Base-by-base conservation (phyloP, 2,113 vertebrate genomes). In the Psilopsiagon aymara region DNA sequence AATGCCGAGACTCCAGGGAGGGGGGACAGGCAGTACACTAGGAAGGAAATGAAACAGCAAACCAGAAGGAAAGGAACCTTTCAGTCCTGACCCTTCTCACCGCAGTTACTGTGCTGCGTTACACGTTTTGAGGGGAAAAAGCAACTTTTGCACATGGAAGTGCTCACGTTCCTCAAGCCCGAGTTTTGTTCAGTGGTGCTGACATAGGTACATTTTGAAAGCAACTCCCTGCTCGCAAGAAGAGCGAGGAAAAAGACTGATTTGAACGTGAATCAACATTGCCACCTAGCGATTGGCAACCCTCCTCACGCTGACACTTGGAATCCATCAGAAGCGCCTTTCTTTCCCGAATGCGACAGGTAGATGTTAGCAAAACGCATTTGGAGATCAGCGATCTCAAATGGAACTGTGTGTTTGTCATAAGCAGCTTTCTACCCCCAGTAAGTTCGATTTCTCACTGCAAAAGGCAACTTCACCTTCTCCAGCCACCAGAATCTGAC, bases 211-310 rank as follows among this genome's bases (percentile, higher is more conserved):
- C 79, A 75, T 43, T 95, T 94, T 18, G 31, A 82, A 80, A 77
- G 90, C 91, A 84, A 81, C 35, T 59, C 4, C 0, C 15, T 1
- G 59, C 81, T 91, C 17, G 25, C 29, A 96, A 75, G 13, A 71
- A 33, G 57, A 49, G 60, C 10, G 43, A 59, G 24, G 37, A 51
- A 67, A 29, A 59, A 1, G 0, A 5, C 23, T 4, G 10, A 41
- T 18, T 35, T 55, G 62, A 76, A 59, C 2, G 1, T 43, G 91
- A 92, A 79, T 31, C 97, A 90, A 96, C 63, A 93, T 71, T 96
- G 97, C 98, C 98, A 97, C 64, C 98, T 97, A 97, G 97, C 47
- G 98, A 95, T 35, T 3, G 29, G 29, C 23, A 77, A 75, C 5
- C 6, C 51, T 51, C 62, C 69, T 57, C 5, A 13, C 78, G 63